Evolutionary conservation across 2,797 vertebrate genomes (phyloP), one percentile per base, ranked within the genome.

Genomic region (Oceanodroma leucorhoa): DNA sequence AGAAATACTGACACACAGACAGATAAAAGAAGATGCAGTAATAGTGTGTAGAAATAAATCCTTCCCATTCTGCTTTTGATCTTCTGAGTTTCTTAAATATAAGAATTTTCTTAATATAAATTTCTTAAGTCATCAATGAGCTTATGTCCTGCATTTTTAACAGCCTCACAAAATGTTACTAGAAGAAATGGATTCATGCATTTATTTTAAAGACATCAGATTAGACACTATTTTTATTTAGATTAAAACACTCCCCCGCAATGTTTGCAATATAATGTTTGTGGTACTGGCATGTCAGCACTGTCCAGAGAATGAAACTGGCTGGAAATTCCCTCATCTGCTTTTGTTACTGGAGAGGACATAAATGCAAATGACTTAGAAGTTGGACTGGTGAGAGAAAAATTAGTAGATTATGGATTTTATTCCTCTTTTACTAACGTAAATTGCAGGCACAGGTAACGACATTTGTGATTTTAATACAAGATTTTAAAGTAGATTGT

Each of bases 1-100:
- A 94, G 85, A 79, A 93, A 53, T 67, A n/a, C 80, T 83, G 92
- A 90, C 93, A 36, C 70, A 51, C 1, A 64, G 84, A 65, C 82
- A 92, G 94, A 89, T 89, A 75, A 94, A 92, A 95, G 87, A 87
- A 90, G 66, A 57, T 67, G 65, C 77, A 81, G 89, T 89, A 73
- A 75, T 43, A 61, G 7, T 6, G 36, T 89, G 67, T 50, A 92
- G 88, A 94, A 92, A 90, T 92, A 94, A 95, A 92, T 84, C 73
- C 88, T 83, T 64, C 80, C 61, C 10, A 0, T 83, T 89, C 78
- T 77, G 64, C 91, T 94, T 97, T 95, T 94, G 93, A 94, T 94
- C 91, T 90, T 77, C 45, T 11, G 45, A 41, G 16, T 83, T 93
- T 72, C 50, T 90, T 40, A 62, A 83, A 83, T 91, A 10, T 21